These are phyloP conservation scores for Zoanthus solanderi DNA, from an alignment of 92 coral and sea anemone genomes.

Conservation along the genomic window DNA sequence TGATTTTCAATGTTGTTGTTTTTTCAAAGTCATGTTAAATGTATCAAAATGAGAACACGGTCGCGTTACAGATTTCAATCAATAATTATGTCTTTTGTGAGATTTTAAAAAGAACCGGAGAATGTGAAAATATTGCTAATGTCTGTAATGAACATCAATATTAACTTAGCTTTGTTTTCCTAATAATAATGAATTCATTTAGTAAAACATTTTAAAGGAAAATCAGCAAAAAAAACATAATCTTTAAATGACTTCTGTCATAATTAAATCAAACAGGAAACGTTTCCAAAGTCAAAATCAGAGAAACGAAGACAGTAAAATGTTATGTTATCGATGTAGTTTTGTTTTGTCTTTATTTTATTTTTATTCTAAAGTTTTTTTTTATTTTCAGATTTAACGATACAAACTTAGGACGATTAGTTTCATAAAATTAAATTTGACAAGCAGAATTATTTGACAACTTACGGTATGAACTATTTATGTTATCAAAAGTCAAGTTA, in stretches of 20 bases:
- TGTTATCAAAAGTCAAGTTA: constrained; percentile 4
- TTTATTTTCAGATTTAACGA: not conserved
- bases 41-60: not conserved
- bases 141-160: not conserved
- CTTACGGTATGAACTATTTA: constrained; percentile 16
- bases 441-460: not conserved
- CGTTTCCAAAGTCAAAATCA: too few relatives aligned
- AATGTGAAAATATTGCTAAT: not conserved
- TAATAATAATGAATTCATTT: too few relatives aligned
- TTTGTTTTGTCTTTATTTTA: not conserved
- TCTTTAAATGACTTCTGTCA: too few relatives aligned
- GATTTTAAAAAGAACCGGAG: not conserved
- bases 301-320: too few relatives aligned
- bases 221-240: too few relatives aligned
- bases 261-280: too few relatives aligned
- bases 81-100: not conserved
- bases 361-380: not conserved
- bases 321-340: not conserved
- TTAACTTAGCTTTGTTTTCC: not conserved
- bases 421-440: not conserved
- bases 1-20: not conserved
- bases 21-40: not conserved
- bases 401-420: not conserved
- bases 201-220: too few relatives aligned
- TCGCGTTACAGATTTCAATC: not conserved